phyloP scores from a whole-genome alignment of 2,113 vertebrate species.

The Hyla sarda region DNA sequence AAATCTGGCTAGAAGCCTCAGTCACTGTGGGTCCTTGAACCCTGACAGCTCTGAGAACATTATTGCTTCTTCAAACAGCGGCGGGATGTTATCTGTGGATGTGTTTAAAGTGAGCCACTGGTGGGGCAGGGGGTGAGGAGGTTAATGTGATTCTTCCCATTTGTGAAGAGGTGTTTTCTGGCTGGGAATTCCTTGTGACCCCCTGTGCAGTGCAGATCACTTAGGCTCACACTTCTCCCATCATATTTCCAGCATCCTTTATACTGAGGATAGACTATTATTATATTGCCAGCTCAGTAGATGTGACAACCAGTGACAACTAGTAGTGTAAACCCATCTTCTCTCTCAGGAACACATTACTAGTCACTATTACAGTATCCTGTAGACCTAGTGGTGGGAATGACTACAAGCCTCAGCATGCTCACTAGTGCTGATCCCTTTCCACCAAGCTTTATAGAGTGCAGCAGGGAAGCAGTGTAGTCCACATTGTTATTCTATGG shows the following conservation, averaged over 20 bases:
- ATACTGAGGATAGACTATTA: not conserved
- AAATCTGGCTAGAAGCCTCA: not conserved
- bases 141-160: slow-evolving; percentile 56
- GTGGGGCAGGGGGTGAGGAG: slow-evolving; percentile 50
- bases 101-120: slow-evolving; percentile 47
- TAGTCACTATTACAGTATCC: too few relatives aligned
- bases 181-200: slow-evolving; percentile 49
- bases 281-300: not conserved
- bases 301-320: not conserved
- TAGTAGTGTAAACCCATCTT: not conserved
- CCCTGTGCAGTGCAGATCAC: slow-evolving; percentile 24
- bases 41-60: slow-evolving; percentile 45
- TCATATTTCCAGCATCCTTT: not conserved
- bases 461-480: not conserved
- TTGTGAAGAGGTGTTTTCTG: slow-evolving; percentile 52
- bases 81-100: slow-evolving; percentile 44
- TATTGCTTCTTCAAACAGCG: slow-evolving; percentile 50
- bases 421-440: not conserved
- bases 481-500: slow-evolving; percentile 28
- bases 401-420: not conserved
- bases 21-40: slow-evolving; percentile 43
- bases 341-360: not conserved
- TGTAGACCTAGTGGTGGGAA: not conserved
- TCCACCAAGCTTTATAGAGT: not conserved
- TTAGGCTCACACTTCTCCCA: not conserved